These are phyloP conservation scores for Penelope pileata DNA, from an alignment of 2,113 vertebrate genomes.

Conservation along the genomic window DNA sequence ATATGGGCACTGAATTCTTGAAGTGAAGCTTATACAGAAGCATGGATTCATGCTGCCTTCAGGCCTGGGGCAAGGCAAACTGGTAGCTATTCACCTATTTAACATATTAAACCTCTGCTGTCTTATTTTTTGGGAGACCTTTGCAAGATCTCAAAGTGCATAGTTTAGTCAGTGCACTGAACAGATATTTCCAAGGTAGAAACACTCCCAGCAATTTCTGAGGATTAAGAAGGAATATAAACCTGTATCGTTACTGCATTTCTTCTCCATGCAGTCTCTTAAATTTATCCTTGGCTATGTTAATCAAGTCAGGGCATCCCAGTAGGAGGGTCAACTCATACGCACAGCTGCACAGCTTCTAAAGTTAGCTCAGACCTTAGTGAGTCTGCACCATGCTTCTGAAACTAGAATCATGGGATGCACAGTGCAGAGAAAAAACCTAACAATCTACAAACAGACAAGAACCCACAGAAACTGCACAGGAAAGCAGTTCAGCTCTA, in stretches of 20 bases:
- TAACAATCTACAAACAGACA: neutral
- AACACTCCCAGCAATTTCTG: neutral
- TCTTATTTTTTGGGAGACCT: neutral
- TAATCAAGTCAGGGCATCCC: neutral
- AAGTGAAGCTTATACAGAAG: neutral
- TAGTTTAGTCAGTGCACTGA: neutral
- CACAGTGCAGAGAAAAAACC: neutral
- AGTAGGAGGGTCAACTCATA: neutral
- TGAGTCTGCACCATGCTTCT: neutral
- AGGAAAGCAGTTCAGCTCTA: neutral
- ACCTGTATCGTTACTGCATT: neutral
- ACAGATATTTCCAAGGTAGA: neutral
- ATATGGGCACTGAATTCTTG: slow-evolving; percentile 1
- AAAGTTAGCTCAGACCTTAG: neutral
- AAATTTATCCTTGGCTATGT: neutral
- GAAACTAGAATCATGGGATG: neutral
- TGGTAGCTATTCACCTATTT: slow-evolving; percentile 36
- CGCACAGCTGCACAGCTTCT: neutral
- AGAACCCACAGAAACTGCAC: neutral
- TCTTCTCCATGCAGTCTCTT: neutral
- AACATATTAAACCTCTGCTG: neutral
- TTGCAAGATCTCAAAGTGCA: neutral
- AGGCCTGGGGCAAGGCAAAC: slow-evolving; percentile 1
- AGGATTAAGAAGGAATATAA: neutral
- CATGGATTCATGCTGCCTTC: neutral